A percentile compares a stretch with the other conserved stretches of the same genome.
Conservation (phyloP, 2,888 invertebrate genomes). For the Julus scandinavius region DNA sequence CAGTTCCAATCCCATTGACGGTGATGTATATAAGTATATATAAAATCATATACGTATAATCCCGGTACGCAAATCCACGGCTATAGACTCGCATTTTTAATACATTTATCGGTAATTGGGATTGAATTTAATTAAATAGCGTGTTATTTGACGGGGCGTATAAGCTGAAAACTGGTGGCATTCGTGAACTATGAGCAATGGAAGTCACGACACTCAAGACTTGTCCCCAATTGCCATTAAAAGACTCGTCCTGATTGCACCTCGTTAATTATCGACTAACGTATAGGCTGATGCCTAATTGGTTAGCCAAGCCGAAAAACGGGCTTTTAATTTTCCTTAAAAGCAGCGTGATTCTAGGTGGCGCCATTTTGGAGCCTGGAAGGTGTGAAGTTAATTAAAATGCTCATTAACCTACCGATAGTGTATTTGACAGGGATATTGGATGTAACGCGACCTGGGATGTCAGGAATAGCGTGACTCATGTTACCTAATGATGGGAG, state of each 20-base stretch:
- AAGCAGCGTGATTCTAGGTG: background rate
- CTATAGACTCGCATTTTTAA: background rate
- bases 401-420: background rate
- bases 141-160: background rate
- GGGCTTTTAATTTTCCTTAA: background rate
- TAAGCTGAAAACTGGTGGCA: background rate
- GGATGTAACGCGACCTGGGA: no score
- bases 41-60: background rate
- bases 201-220: background rate
- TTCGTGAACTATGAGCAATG: background rate
- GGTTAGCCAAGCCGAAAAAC: background rate
- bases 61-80: background rate
- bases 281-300: background rate
- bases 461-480: background rate
- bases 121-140: background rate
- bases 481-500: background rate
- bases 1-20: background rate
- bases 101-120: constrained; percentile 11
- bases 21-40: background rate
- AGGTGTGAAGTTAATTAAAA: background rate
- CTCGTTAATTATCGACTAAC: background rate
- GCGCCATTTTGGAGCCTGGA: background rate
- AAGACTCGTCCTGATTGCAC: background rate
- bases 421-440: no score
- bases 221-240: background rate